A percentile compares a stretch with the other conserved stretches of the same genome.
These are phyloP conservation scores for Horisme vitalbata DNA, from an alignment of 2,888 invertebrate species.

Conservation along the genomic window DNA sequence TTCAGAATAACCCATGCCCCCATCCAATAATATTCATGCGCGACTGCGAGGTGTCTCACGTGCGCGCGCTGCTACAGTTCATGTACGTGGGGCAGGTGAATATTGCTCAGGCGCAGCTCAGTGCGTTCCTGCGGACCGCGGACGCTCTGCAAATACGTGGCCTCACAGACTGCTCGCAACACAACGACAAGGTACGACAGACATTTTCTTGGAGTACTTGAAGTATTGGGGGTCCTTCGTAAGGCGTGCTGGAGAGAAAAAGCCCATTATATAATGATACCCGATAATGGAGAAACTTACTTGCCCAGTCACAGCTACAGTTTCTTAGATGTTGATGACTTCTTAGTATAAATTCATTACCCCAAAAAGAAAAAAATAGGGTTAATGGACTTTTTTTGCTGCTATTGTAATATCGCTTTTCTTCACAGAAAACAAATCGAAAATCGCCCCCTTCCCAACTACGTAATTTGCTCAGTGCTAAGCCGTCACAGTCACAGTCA, in stretches of 20 bases:
- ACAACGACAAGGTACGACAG: slow-evolving; percentile 77
- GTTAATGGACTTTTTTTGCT: slow-evolving; percentile 17
- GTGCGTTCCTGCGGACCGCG: slow-evolving; percentile 89
- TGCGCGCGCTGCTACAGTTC: slow-evolving; percentile 90
- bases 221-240: no score
- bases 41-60: slow-evolving; percentile 90
- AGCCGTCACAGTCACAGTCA: slow-evolving; percentile 67
- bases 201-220: no score
- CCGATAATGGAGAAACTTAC: no score
- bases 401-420: neutral
- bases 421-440: slow-evolving; percentile 76
- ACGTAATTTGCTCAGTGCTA: slow-evolving; percentile 82
- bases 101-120: slow-evolving; percentile 90
- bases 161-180: slow-evolving; percentile 86
- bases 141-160: slow-evolving; percentile 91
- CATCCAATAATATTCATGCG: slow-evolving; percentile 93
- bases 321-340: no score
- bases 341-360: no score
- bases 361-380: no score
- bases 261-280: no score
- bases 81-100: slow-evolving; percentile 94
- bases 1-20: slow-evolving; percentile 91
- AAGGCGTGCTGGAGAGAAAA: no score
- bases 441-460: slow-evolving; percentile 81
- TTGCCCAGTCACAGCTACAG: neutral